These are phyloP conservation scores for Aquatica leii DNA, from an alignment of 2,888 invertebrate genomes.

Conservation along the genomic window DNA sequence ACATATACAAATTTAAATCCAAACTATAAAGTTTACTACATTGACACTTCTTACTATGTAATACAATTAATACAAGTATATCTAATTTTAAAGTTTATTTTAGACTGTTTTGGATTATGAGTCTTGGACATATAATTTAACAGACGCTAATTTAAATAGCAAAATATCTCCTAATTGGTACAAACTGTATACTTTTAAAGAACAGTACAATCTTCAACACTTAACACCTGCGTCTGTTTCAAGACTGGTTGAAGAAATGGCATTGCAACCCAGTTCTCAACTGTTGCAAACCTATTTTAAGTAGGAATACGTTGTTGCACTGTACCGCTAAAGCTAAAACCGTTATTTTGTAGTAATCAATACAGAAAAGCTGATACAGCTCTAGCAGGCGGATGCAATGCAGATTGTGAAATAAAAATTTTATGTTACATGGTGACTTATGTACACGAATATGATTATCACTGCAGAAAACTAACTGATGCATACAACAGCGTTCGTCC, in stretches of 20 bases:
- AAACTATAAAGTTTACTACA: constrained; percentile 59
- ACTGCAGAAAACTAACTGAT: constrained; percentile 30
- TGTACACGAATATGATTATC: constrained; percentile 59
- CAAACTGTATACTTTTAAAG: constrained; percentile 75
- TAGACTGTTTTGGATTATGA: constrained; percentile 72
- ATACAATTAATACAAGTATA: constrained; percentile 49
- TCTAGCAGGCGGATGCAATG: constrained; percentile 37
- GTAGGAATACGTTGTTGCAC: constrained; percentile 38
- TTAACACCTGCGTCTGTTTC: constrained; percentile 58
- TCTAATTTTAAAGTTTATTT: constrained; percentile 15
- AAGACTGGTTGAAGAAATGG: constrained; percentile 56
- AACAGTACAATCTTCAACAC: constrained; percentile 62
- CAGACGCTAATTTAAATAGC: constrained; percentile 70
- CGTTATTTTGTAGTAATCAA: constrained; percentile 13
- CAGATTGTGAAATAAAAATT: constrained; percentile 33
- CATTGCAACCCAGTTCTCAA: constrained; percentile 49
- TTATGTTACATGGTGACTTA: constrained; percentile 66
- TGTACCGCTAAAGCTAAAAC: neutral
- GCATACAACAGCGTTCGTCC: neutral
- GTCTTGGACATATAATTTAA: constrained; percentile 78
- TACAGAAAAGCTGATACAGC: constrained; percentile 34
- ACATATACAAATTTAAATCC: constrained; percentile 59
- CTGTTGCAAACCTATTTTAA: constrained; percentile 55
- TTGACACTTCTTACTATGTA: constrained; percentile 40
- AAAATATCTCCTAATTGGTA: constrained; percentile 72